A percentile compares a stretch with the other conserved stretches of the same genome.
Evolutionary conservation across 2,797 vertebrate species (phyloP).

Genomic region (Amphiprion clarkii): DNA sequence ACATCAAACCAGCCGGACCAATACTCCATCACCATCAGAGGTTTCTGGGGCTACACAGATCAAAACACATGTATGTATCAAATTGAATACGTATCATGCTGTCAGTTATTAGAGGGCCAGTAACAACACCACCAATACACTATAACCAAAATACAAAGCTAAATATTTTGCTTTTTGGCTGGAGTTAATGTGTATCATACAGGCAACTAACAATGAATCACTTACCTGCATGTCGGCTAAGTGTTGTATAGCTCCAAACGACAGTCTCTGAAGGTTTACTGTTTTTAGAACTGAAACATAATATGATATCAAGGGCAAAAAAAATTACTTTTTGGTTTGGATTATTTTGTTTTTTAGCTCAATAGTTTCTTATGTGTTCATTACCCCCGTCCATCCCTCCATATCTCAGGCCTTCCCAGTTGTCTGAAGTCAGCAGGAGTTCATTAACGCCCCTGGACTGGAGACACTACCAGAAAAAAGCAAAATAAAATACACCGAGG

Average conservation of each 20-base stretch:
- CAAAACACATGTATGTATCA: neutral
- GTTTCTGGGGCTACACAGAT: slow-evolving; percentile 85
- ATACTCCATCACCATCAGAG: slow-evolving; percentile 96
- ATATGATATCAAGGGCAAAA: neutral
- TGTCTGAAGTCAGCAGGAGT: slow-evolving; percentile 91
- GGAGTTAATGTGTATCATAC: neutral
- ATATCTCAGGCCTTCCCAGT: slow-evolving; percentile 83
- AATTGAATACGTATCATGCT: neutral
- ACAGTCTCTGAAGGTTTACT: slow-evolving; percentile 90
- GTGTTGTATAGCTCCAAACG: slow-evolving; percentile 79
- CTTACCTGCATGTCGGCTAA: slow-evolving; percentile 89
- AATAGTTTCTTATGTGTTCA: neutral
- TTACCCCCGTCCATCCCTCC: slow-evolving; percentile 90
- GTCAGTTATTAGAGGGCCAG: neutral
- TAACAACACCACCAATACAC: neutral
- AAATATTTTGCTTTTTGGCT: neutral
- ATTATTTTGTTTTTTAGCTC: neutral
- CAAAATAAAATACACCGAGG: neutral
- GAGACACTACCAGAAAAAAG: slow-evolving; percentile 82
- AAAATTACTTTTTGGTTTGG: neutral
- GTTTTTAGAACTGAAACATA: slow-evolving; percentile 87
- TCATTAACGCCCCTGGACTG: slow-evolving; percentile 89
- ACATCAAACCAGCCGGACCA: slow-evolving; percentile 97
- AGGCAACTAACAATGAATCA: neutral
- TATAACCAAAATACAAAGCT: neutral